Percentiles rank a stretch among this genome's conserved stretches.
phyloP scores from a whole-genome alignment of 1,140 invertebrate species.

The Drosophila gunungcola region DNA sequence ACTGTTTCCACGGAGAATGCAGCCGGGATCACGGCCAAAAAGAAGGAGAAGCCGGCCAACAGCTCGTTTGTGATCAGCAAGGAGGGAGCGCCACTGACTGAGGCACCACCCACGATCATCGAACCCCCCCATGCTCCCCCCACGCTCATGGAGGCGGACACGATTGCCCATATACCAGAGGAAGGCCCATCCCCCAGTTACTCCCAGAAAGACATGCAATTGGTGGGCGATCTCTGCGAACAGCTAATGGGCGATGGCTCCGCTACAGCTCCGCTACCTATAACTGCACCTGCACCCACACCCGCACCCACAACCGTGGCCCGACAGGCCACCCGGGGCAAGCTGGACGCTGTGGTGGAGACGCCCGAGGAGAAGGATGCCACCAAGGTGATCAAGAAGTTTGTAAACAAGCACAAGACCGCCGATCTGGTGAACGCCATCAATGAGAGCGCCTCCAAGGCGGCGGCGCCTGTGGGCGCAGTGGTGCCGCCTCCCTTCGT shows the following conservation, averaged over 20 bases:
- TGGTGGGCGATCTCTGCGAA: constrained; percentile 74
- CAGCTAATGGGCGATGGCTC: constrained; percentile 55
- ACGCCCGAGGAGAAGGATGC: constrained; percentile 72
- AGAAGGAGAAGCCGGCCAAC: constrained; percentile 76
- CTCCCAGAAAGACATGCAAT: constrained; percentile 83
- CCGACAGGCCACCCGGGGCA: constrained; percentile 57
- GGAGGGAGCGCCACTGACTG: constrained; percentile 21
- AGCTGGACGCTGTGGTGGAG: constrained; percentile 73
- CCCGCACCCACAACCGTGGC: constrained; percentile 24
- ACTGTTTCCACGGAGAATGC: constrained; percentile 88
- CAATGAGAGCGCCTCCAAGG: constrained; percentile 64
- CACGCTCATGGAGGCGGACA: constrained; percentile 78
- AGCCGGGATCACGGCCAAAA: constrained; percentile 68
- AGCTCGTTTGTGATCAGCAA: constrained; percentile 68
- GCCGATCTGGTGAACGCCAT: constrained; percentile 82
- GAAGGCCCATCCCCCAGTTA: constrained; percentile 52
- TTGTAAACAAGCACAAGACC: constrained; percentile 80
- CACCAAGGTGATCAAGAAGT: constrained; percentile 83
- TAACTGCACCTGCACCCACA: not conserved
- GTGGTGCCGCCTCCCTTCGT: constrained; percentile 55
- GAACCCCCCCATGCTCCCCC: constrained; percentile 15
- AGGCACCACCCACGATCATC: constrained; percentile 5
- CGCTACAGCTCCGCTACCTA: not conserved
- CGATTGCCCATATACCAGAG: constrained; percentile 15
- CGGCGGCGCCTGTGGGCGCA: not conserved